Evolutionary conservation across 2,797 vertebrate species (phyloP).

Genomic region (Hippopotamyrus pictus): DNA sequence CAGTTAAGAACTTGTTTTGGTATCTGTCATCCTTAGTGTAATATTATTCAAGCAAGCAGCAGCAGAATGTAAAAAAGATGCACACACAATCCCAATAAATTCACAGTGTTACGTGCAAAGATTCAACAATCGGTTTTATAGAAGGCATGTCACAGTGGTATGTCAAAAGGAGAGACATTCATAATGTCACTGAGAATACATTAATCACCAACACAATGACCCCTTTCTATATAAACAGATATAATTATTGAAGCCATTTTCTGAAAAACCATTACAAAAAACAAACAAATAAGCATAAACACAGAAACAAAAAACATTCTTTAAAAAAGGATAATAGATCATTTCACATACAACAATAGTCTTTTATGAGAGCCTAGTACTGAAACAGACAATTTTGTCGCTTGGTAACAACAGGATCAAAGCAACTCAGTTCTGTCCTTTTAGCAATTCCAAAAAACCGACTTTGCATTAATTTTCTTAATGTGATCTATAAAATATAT

Average conservation of each 20-base stretch:
- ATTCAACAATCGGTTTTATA: background rate
- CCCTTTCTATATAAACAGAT: background rate
- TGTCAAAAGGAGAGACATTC: background rate
- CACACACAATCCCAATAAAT: background rate
- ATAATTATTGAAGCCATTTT: conserved; percentile 7
- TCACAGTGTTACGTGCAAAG: background rate
- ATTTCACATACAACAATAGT: background rate
- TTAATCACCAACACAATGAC: background rate
- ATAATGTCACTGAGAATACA: background rate
- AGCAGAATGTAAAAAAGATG: background rate
- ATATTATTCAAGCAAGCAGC: conserved; percentile 6
- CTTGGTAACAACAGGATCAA: background rate
- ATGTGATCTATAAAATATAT: background rate
- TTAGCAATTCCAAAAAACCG: background rate
- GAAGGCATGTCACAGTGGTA: background rate
- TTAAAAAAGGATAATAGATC: background rate
- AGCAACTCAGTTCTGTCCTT: background rate
- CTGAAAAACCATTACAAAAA: conserved; percentile 4
- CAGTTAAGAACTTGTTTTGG: background rate
- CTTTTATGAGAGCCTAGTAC: background rate
- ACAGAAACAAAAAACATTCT: background rate
- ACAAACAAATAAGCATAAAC: conserved; percentile 9
- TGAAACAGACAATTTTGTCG: background rate
- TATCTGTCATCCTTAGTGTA: background rate
- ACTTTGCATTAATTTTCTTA: background rate